Base-by-base conservation (phyloP, 2,797 vertebrate species). In the Sebastes itinus region DNA sequence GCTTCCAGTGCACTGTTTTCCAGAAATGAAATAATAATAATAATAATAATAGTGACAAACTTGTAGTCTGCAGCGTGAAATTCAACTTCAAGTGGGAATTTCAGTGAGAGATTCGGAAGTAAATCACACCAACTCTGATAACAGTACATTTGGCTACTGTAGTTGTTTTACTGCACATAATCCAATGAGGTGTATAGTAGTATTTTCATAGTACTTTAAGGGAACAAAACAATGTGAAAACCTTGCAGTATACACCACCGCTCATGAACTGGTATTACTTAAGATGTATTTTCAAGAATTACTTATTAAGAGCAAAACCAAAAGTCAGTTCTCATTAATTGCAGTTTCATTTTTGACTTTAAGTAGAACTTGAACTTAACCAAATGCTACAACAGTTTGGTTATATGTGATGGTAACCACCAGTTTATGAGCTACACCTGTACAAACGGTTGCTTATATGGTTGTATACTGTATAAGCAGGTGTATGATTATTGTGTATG, bases 321-420 rank as follows among this genome's bases (percentile, higher is more conserved):
- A 49, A 49, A 49, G 46, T 49, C 3, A 20, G 2, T 20, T 49
- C 3, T 49, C 46, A 49, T 49, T 49, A 49, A 49, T 0, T 49
- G 46, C 7, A 20, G 18, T 49, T 49, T 49, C 0, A 18, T 46
- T 46, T 46, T 46, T 46, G 6, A 46, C 16, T 46, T 46, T 18
- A 46, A 18, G 42, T 46, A 18, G 42, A 42, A 16, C 0, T 0
- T 0, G 14, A 42, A 42, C 38, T 42, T 42, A 0, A 0, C 14
- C 38, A 42, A 42, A 16, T 42, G 38, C 14, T 42, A 7, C 38
- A 42, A 16, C 38, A 42, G 38, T 3, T 42, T 42, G 14, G 2
- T 42, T 42, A 42, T 42, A 42, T 16, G 38, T 16, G 38, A 42
- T 16, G 38, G 38, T 42, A 25, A n/a, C 14, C 7, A 16, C n/a